phyloP scores from a whole-genome alignment of 2,797 vertebrate genomes.

The Nannoperca obscura region DNA sequence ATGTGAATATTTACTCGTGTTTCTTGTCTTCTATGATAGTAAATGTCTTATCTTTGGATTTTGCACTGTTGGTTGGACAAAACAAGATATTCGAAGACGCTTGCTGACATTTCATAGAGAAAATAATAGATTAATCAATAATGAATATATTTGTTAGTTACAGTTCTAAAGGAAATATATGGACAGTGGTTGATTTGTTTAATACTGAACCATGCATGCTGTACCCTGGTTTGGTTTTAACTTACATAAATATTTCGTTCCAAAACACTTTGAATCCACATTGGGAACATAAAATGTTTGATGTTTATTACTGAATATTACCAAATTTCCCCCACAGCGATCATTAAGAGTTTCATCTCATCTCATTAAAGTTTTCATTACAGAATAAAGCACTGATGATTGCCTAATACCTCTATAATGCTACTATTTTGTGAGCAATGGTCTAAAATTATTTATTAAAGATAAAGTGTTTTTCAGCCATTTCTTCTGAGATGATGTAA shows the following conservation, averaged over 20 bases:
- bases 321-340: conserved; percentile 22
- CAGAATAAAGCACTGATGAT: conserved; percentile 37
- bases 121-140: not conserved
- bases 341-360: conserved; percentile 40
- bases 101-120: no score
- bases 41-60: not conserved
- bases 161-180: not conserved
- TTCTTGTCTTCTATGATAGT: not conserved
- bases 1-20: not conserved
- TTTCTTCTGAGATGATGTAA: conserved; percentile 30
- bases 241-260: conserved; percentile 12
- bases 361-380: conserved; percentile 56
- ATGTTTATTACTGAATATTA: conserved; percentile 43
- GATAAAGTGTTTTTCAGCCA: not conserved
- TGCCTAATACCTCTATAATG: not conserved
- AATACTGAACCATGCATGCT: not conserved
- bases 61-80: not conserved
- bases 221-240: conserved; percentile 3
- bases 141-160: not conserved
- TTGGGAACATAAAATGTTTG: conserved; percentile 24
- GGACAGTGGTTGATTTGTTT: not conserved
- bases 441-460: not conserved
- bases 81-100: not conserved
- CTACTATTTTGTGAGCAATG: conserved; percentile 22
- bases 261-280: conserved; percentile 43